Conservation (phyloP, 2,888 invertebrate genomes). For the Zootermopsis nevadensis region DNA sequence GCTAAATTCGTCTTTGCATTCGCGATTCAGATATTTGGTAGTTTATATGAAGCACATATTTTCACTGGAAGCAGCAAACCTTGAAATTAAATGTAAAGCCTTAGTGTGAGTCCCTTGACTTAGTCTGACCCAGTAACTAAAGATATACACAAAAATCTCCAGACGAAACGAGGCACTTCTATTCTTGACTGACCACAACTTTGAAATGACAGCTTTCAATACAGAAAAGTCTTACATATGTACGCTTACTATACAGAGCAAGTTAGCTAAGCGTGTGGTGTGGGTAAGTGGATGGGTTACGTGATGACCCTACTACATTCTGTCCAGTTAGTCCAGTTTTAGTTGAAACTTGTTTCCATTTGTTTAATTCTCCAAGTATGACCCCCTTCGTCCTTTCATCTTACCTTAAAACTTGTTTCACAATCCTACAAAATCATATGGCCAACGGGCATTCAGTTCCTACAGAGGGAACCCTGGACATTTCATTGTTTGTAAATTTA, state of each 20-base stretch:
- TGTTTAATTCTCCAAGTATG: slow-evolving; percentile 9
- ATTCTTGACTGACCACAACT: not conserved
- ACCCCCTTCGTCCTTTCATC: not conserved
- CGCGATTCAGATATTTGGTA: too few relatives aligned
- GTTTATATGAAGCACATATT: too few relatives aligned
- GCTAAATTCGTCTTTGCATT: too few relatives aligned
- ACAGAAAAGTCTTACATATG: not conserved
- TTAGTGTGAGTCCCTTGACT: too few relatives aligned
- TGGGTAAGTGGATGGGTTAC: slow-evolving; percentile 1
- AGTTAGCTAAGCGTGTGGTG: not conserved
- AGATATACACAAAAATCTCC: too few relatives aligned
- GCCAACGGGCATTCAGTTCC: too few relatives aligned
- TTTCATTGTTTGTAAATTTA: too few relatives aligned
- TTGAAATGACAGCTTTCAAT: not conserved
- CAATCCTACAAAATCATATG: too few relatives aligned
- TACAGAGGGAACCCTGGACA: too few relatives aligned
- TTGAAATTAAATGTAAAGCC: too few relatives aligned
- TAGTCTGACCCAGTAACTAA: too few relatives aligned
- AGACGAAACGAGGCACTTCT: not conserved
- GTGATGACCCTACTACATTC: not conserved
- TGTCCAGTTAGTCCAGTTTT: slow-evolving; percentile 42
- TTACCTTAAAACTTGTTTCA: slow-evolving; percentile 10
- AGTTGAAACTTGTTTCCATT: slow-evolving; percentile 27
- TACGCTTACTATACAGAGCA: not conserved
- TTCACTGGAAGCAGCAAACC: too few relatives aligned